Percentiles rank a stretch among this genome's conserved stretches.
These are phyloP conservation scores for Gymnothorax javanicus DNA, from an alignment of 2,797 vertebrate species.

Conservation along the genomic window DNA sequence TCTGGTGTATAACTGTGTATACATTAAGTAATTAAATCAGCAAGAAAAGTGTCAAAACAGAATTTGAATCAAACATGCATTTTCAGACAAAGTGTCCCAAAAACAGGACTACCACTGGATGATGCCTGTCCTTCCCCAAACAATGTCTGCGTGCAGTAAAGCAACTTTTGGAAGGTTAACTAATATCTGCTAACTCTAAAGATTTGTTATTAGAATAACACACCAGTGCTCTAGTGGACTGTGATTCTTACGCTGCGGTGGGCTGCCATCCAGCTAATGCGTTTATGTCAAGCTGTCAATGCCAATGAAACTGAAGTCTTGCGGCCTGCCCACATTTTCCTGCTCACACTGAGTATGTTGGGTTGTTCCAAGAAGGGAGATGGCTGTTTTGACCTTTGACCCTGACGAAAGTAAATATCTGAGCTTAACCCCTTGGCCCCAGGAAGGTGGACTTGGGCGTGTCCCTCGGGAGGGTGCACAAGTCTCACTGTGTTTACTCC, in stretches of 20 bases:
- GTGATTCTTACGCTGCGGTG: neutral
- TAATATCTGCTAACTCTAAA: neutral
- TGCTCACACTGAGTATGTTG: neutral
- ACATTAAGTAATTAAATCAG: too few relatives aligned
- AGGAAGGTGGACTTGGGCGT: slow-evolving; percentile 7
- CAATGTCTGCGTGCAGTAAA: neutral
- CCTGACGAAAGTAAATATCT: neutral
- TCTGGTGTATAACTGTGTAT: too few relatives aligned
- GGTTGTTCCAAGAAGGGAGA: neutral
- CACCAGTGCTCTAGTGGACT: neutral
- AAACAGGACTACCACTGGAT: neutral
- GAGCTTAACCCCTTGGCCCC: slow-evolving; percentile 16
- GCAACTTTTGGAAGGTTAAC: neutral
- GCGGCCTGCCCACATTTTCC: neutral
- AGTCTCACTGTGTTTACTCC: slow-evolving; percentile 16
- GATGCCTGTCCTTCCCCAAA: neutral
- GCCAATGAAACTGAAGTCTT: neutral
- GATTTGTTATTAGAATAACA: neutral
- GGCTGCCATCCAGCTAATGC: neutral
- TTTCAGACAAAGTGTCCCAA: neutral
- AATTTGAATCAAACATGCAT: neutral
- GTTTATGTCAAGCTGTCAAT: slow-evolving; percentile 8
- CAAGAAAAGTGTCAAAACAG: neutral
- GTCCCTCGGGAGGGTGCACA: neutral
- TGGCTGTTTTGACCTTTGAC: slow-evolving; percentile 10